A percentile compares a stretch with the other conserved stretches of the same genome.
phyloP scores from a whole-genome alignment of 92 coral and sea anemone species.

The Diadumene lineata region DNA sequence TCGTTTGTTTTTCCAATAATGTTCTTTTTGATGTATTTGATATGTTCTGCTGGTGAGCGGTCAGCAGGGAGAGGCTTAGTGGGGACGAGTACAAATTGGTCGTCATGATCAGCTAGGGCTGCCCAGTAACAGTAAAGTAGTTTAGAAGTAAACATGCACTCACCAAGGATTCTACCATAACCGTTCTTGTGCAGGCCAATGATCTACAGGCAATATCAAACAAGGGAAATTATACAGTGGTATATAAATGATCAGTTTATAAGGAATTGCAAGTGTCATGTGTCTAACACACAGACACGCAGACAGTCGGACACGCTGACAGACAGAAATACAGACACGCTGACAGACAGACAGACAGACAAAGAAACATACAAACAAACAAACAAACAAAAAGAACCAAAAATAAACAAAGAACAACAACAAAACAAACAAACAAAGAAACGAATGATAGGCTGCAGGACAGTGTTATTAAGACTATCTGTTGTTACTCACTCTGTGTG shows the following conservation, averaged over 20 bases:
- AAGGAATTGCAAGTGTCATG: no score
- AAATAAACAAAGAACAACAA: no score
- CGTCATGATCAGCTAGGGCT: slow-evolving; percentile 49
- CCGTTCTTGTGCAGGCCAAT: slow-evolving; percentile 79
- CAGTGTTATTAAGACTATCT: no score
- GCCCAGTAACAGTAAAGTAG: slow-evolving; percentile 76
- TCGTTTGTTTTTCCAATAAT: slow-evolving; percentile 68
- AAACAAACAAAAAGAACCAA: no score
- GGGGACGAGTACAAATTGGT: slow-evolving; percentile 57
- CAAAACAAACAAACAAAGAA: no score
- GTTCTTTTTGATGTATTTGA: slow-evolving; percentile 40
- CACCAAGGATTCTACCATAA: slow-evolving; percentile 76
- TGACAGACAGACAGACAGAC: not conserved
- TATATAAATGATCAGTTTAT: no score
- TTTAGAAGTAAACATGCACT: slow-evolving; percentile 71
- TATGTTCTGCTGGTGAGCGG: slow-evolving; percentile 45
- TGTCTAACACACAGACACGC: no score
- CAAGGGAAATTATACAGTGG: no score
- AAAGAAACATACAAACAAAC: no score
- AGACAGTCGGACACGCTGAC: no score
- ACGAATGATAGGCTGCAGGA: no score
- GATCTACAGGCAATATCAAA: slow-evolving; percentile 35
- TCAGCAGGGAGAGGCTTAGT: slow-evolving; percentile 56
- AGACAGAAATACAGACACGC: no score
- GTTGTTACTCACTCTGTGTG: slow-evolving; percentile 76